Conservation (phyloP, 2,113 vertebrate genomes). For the Megaceryle maxima region DNA sequence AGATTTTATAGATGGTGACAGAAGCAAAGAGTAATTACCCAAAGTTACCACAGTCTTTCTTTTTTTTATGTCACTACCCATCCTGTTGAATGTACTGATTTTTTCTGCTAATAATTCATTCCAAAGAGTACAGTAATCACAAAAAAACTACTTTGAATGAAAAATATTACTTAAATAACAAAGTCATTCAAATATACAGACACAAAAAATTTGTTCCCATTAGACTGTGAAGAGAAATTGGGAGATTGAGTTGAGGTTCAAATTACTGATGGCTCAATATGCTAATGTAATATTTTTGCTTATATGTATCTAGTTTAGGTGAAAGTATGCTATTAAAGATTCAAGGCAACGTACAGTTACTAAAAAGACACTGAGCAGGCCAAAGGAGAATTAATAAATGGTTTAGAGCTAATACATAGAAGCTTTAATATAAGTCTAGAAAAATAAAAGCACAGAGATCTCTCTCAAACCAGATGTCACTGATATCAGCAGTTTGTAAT, state of each 20-base stretch:
- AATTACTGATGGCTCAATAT: neutral
- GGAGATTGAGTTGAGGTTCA: neutral
- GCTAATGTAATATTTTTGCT: neutral
- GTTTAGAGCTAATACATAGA: constrained; percentile 48
- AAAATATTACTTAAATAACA: neutral
- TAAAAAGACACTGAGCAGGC: neutral
- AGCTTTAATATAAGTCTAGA: constrained; percentile 9
- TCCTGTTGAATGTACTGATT: neutral
- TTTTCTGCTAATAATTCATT: neutral
- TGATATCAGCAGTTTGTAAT: neutral
- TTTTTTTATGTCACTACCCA: neutral
- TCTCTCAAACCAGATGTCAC: neutral
- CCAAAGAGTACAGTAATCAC: neutral
- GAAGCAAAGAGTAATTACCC: neutral
- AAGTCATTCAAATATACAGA: neutral
- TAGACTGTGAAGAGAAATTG: neutral
- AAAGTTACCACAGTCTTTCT: neutral
- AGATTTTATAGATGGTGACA: neutral
- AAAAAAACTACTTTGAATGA: neutral
- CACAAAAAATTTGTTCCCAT: neutral
- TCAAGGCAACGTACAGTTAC: neutral
- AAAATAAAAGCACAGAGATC: neutral
- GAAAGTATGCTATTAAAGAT: neutral
- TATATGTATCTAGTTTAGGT: neutral
- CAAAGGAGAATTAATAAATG: neutral